Base-by-base conservation (phyloP, 2,113 vertebrate genomes). In the Oostethus manadensis region DNA sequence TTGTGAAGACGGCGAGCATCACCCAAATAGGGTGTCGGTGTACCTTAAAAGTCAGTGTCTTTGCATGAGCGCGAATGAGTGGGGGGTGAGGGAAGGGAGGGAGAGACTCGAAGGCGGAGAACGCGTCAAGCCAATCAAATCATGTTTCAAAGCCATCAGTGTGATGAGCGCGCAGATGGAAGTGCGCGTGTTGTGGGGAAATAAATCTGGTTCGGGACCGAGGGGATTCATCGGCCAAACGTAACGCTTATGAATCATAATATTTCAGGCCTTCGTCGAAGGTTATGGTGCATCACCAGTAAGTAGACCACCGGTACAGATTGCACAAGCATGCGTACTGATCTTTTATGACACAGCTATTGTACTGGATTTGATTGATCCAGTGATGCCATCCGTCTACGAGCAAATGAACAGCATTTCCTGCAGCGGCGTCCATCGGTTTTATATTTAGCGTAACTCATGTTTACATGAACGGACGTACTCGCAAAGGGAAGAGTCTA, bases 41-140 rank as follows among this genome's bases (percentile, higher is more conserved):
- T 46, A 72, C 46, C 29, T 51, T 66, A 10, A 40, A 3, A 40
- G 53, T 48, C 45, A 61, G 53, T 68, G 62, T 74, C 46, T 68
- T 53, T 53, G 40, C 26, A 38, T 73, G 16, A 56, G 3, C 58
- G 50, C 62, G 23, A 68, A 64, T 4, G 50, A 29, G 18, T 48
- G 51, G 23, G n/a, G 44, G 6, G 38, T 23, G 18, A 20, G 18
- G 48, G 23, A 14, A 35, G 21, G 23, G 55, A 47, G 49, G 63
- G 47, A 45, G 53, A 35, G 10, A 51, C 49, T 62, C 51, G 62
- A 26, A 58, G 20, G 50, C 64, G 64, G 60, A 62, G 65, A 59
- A 65, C 50, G 70, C 57, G 58, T 64, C 65, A 78, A 75, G 40
- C 46, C 71, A 60, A 66, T 76, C 13, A 72, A 70, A 63, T 63